phyloP scores from a whole-genome alignment of 2,888 invertebrate species.

The Drosophila lutescens region DNA sequence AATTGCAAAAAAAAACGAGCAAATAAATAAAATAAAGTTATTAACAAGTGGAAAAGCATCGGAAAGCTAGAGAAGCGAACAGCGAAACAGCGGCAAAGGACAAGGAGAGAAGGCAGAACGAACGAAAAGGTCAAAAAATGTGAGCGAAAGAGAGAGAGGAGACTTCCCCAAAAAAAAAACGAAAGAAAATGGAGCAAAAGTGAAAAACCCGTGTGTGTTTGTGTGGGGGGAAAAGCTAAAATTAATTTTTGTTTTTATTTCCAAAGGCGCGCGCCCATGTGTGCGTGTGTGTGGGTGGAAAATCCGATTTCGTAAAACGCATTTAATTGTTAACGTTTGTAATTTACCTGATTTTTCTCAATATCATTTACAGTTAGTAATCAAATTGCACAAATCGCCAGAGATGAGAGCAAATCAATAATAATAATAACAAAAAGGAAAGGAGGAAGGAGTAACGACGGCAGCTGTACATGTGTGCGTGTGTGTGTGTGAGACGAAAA shows the following conservation, averaged over 20 bases:
- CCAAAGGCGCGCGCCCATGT: constrained; percentile 50
- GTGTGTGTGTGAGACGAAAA: constrained; percentile 26
- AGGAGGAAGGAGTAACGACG: constrained; percentile 20
- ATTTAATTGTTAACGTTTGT: constrained; percentile 54
- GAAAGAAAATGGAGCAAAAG: constrained; percentile 69
- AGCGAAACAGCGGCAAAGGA: constrained; percentile 10
- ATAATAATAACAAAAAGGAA: constrained; percentile 51
- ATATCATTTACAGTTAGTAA: constrained; percentile 39
- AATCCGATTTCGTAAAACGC: constrained; percentile 66
- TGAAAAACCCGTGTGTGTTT: constrained; percentile 59
- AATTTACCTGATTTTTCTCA: constrained; percentile 19
- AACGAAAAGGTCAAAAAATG: constrained; percentile 65
- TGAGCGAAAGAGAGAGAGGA: constrained; percentile 51
- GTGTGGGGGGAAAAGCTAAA: constrained; percentile 71
- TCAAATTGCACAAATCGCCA: constrained; percentile 45
- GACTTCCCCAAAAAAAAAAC: constrained; percentile 63
- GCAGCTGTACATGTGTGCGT: constrained; percentile 21
- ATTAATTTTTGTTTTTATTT: constrained; percentile 78
- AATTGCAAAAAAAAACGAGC: constrained; percentile 37
- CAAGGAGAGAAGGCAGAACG: constrained; percentile 33
- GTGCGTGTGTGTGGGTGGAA: constrained; percentile 21
- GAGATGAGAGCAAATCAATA: constrained; percentile 62
- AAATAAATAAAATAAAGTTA: constrained; percentile 26
- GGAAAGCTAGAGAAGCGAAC: background rate
- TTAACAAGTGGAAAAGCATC: constrained; percentile 15